phyloP scores from a whole-genome alignment of 2,888 invertebrate species.

The Synanthedon andrenaeformis region DNA sequence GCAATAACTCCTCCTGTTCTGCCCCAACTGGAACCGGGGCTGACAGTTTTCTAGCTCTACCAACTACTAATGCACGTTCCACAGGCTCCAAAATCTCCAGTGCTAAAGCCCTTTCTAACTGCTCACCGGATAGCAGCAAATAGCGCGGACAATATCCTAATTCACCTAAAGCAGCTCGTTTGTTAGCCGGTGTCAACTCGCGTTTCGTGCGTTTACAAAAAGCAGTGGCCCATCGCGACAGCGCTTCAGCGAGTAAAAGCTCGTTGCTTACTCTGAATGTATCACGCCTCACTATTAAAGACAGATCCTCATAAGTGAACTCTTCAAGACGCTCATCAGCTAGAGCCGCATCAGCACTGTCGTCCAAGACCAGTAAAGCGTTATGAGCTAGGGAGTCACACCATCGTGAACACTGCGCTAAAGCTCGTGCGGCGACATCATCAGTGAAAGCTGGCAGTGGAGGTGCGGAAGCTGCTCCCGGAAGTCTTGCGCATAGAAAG shows the following conservation, averaged over 20 bases:
- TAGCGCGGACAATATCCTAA: conserved; percentile 75
- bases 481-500: conserved; percentile 51
- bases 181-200: conserved; percentile 54
- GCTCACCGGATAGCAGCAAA: conserved; percentile 74
- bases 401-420: conserved; percentile 59
- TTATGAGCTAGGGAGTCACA: conserved; percentile 75
- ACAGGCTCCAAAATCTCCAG: conserved; percentile 57
- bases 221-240: conserved; percentile 67
- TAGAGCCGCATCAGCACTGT: conserved; percentile 49
- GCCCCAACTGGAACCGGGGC: conserved; percentile 58
- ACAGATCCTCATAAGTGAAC: conserved; percentile 73
- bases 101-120: conserved; percentile 70
- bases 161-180: conserved; percentile 57
- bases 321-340: conserved; percentile 62
- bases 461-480: conserved; percentile 62
- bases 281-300: conserved; percentile 75
- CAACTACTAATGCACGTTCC: conserved; percentile 53
- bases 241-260: conserved; percentile 70
- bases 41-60: conserved; percentile 48
- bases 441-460: conserved; percentile 51
- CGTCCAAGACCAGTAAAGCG: conserved; percentile 71
- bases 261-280: conserved; percentile 76
- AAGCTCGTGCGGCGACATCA: conserved; percentile 43
- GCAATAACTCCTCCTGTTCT: conserved; percentile 53
- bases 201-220: conserved; percentile 55